Evolutionary conservation across 2,113 vertebrate species (phyloP).

Genomic region (Gallinago media): DNA sequence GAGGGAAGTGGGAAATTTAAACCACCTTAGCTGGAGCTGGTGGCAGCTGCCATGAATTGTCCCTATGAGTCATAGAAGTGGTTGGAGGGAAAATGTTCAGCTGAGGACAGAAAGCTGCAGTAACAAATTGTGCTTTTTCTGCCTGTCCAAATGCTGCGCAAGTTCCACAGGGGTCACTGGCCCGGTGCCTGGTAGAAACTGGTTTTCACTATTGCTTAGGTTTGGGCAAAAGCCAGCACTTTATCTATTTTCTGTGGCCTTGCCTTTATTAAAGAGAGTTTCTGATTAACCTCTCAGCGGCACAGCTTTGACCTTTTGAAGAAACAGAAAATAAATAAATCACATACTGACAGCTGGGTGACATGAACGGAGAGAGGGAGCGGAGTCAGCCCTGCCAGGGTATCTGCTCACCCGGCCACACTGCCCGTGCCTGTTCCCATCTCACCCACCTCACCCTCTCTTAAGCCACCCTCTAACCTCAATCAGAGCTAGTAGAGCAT

Average conservation of each 20-base stretch:
- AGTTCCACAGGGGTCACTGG: neutral
- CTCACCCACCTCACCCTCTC: neutral
- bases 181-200: neutral
- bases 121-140: neutral
- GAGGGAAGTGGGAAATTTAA: neutral
- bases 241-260: slow-evolving; percentile 41
- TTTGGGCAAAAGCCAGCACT: neutral
- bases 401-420: neutral
- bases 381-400: neutral
- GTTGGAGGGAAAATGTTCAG: neutral
- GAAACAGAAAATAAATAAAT: neutral
- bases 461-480: neutral
- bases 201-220: neutral
- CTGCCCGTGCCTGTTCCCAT: neutral
- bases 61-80: neutral
- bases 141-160: neutral
- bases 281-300: slow-evolving; percentile 19
- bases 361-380: neutral
- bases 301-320: neutral
- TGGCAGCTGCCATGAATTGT: neutral
- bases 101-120: neutral
- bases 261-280: slow-evolving; percentile 34
- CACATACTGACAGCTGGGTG: neutral
- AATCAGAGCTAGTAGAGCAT: neutral
- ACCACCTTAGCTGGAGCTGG: neutral